Evolutionary conservation across 1,140 invertebrate genomes (phyloP).

Genomic region (Drosophila busckii): DNA sequence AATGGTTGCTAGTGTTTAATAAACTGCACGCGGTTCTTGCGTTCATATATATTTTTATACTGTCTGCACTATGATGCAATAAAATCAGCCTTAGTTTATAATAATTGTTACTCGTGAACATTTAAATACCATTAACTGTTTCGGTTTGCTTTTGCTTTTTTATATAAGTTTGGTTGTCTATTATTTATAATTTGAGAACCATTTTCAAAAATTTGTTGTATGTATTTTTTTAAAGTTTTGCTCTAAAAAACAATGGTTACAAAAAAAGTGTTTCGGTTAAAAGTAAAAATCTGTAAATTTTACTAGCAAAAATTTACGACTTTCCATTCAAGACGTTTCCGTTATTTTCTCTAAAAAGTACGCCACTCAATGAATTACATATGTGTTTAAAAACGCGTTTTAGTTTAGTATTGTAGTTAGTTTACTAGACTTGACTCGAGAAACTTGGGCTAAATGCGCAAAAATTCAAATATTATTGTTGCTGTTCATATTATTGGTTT

Average conservation of each 20-base stretch:
- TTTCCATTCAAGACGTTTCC: constrained; percentile 23
- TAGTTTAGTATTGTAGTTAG: constrained; percentile 44
- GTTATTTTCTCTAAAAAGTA: constrained; percentile 27
- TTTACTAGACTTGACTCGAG: constrained; percentile 54
- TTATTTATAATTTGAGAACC: constrained; percentile 43
- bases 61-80: constrained; percentile 45
- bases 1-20: too few relatives aligned
- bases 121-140: too few relatives aligned
- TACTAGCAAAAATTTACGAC: constrained; percentile 69
- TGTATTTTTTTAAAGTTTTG: constrained; percentile 35
- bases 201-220: constrained; percentile 19
- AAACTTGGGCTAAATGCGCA: constrained; percentile 67
- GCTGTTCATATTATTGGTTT: constrained; percentile 11
- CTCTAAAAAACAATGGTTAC: constrained; percentile 69
- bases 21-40: too few relatives aligned
- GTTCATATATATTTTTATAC: constrained; percentile 4
- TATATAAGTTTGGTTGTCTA: constrained; percentile 37
- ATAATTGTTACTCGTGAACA: constrained; percentile 66
- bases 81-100: constrained; percentile 76
- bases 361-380: constrained; percentile 28
- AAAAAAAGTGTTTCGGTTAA: constrained; percentile 53
- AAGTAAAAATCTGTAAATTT: constrained; percentile 76
- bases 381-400: constrained; percentile 57
- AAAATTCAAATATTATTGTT: constrained; percentile 68
- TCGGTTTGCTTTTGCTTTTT: background rate